These are phyloP conservation scores for Chrysodeixis includens DNA, from an alignment of 2,888 invertebrate genomes.

Conservation along the genomic window DNA sequence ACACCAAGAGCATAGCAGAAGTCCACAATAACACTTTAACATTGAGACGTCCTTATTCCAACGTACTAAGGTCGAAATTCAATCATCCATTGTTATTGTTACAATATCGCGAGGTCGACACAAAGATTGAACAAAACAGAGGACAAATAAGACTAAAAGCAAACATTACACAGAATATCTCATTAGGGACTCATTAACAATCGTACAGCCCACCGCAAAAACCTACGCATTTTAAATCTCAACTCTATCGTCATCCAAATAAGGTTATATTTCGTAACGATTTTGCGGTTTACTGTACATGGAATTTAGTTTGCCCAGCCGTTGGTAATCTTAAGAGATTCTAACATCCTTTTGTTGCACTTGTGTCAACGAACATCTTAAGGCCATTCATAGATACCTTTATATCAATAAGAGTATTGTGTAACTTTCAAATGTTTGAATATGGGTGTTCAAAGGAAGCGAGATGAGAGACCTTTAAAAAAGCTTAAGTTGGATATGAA, in stretches of 20 bases:
- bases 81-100: not conserved
- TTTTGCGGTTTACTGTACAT: conserved; percentile 19
- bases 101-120: not conserved
- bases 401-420: conserved; percentile 3
- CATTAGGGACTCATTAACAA: conserved; percentile 78
- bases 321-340: conserved; percentile 73
- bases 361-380: conserved; percentile 75
- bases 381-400: conserved; percentile 57
- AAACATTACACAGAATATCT: conserved; percentile 69
- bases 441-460: not conserved
- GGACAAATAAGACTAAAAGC: conserved; percentile 62
- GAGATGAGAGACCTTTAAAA: not conserved
- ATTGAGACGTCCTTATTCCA: not conserved
- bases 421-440: not conserved
- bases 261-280: not conserved
- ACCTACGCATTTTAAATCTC: not conserved
- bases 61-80: not conserved
- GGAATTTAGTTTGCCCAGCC: conserved; percentile 83
- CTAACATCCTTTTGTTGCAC: conserved; percentile 80
- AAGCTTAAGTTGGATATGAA: not conserved
- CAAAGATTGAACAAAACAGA: conserved; percentile 53
- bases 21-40: not conserved
- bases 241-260: not conserved
- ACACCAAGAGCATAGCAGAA: not conserved
- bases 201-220: conserved; percentile 39